Base-by-base conservation (phyloP, 2,797 vertebrate genomes). In the Takifugu ocellatus region DNA sequence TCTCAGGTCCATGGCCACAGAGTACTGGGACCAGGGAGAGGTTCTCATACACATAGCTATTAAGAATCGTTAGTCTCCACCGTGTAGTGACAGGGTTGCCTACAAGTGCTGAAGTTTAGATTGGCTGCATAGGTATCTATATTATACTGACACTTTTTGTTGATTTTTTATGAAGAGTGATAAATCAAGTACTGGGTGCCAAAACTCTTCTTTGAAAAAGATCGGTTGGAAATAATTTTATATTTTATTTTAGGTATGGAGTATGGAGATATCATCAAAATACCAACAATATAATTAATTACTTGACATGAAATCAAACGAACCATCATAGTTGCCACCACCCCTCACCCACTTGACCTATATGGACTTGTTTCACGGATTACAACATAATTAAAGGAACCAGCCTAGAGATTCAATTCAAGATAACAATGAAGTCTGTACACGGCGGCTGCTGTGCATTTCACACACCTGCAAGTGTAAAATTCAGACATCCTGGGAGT, bases 401-500 rank as follows among this genome's bases (percentile, higher is more conserved):
- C 84, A 82, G 88, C 90, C 63, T 71, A 87, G 89, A 90, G 91
- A 93, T 89, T 90, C 85, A 87, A 90, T 86, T 86, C 91, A 63
- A 90, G 90, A 89, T 86, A 81, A 86, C 83, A 86, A 87, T 78
- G 77, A 89, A 79, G 80, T 84, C 86, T 88, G 81, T 84, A 72
- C 75, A 80, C 69, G 66, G 50, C 36, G 36, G 50, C 4, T 64
- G 49, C 66, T 57, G 47, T 29, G 49, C 15, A 26, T 14, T 43
- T 33, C 3, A 16, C 21, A 43, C 15, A 16, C 39, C 39, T 36
- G 26, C 60, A 15, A 33, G 27, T 5, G 1, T 43, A 46, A 47
- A 12, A 67, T 54, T 60, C 43, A 24, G 27, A 5, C 27, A 29
- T 33, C 9, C 33, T 33, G 3, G 31, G 9, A 33, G 33, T 9